These are phyloP conservation scores for Electrona antarctica DNA, from an alignment of 2,113 vertebrate species.

Conservation along the genomic window DNA sequence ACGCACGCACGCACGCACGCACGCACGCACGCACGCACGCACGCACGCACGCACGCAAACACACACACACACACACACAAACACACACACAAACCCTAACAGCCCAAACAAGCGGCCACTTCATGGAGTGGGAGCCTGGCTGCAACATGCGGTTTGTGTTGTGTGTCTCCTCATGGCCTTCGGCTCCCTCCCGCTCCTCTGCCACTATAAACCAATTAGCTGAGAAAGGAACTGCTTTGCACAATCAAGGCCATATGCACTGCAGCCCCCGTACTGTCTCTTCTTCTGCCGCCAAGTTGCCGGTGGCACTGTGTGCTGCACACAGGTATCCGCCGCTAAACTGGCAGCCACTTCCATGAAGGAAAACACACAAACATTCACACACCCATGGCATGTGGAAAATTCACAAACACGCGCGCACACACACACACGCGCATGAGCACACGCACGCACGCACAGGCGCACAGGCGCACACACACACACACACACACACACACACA, in stretches of 20 bases:
- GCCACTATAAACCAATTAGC: conserved; percentile 65
- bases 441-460: no score
- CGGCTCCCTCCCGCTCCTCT: conserved; percentile 41
- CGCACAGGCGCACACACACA: no score
- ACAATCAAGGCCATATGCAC: conserved; percentile 47
- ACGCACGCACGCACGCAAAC: no score
- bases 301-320: neutral
- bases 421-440: no score
- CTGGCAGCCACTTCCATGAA: neutral
- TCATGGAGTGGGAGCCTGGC: conserved; percentile 27
- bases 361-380: neutral
- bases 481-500: no score
- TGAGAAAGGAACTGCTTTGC: conserved; percentile 44
- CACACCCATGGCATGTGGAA: neutral
- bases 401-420: no score
- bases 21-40: no score
- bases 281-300: neutral
- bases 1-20: no score
- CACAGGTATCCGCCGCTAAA: neutral
- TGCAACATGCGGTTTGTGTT: conserved; percentile 55
- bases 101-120: conserved; percentile 40
- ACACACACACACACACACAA: no score
- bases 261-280: neutral
- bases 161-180: conserved; percentile 51
- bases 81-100: conserved; percentile 25